These are phyloP conservation scores for Scarus forsteni DNA, from an alignment of 2,797 vertebrate genomes.

Conservation along the genomic window DNA sequence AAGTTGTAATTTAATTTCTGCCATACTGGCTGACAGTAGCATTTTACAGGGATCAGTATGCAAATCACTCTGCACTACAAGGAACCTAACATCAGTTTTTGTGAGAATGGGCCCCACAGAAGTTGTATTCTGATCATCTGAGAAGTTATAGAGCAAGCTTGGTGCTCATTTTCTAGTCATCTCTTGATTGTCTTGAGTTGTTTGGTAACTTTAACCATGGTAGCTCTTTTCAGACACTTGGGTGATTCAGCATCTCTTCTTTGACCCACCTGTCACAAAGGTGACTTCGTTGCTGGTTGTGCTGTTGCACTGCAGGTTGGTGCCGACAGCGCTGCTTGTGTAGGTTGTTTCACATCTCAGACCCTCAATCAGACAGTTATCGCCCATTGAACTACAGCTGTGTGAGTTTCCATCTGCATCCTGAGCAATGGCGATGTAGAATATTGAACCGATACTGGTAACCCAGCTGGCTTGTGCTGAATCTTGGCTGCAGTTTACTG, in stretches of 20 bases:
- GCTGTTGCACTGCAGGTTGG: conserved; percentile 80
- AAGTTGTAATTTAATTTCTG: no score
- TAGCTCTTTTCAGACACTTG: not conserved
- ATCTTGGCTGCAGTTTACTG: conserved; percentile 70
- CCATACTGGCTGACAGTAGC: no score
- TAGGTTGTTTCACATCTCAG: conserved; percentile 81
- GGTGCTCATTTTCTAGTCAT: no score
- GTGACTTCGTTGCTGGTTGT: conserved; percentile 47
- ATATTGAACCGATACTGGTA: conserved; percentile 50
- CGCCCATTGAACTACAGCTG: conserved; percentile 59
- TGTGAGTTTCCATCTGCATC: conserved; percentile 54
- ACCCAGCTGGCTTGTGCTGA: conserved; percentile 77
- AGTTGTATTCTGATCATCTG: no score
- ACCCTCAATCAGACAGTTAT: conserved; percentile 65
- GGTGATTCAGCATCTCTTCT: not conserved
- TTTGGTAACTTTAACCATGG: no score
- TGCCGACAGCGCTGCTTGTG: conserved; percentile 63
- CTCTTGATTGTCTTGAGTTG: no score
- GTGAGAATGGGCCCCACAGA: no score
- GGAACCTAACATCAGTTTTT: no score
- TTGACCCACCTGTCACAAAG: conserved; percentile 75
- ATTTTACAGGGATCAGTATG: no score
- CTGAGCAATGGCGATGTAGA: conserved; percentile 65
- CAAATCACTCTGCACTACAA: no score
- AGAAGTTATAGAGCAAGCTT: no score